phyloP scores from a whole-genome alignment of 1,140 invertebrate species.

The Lepidurus packardi region DNA sequence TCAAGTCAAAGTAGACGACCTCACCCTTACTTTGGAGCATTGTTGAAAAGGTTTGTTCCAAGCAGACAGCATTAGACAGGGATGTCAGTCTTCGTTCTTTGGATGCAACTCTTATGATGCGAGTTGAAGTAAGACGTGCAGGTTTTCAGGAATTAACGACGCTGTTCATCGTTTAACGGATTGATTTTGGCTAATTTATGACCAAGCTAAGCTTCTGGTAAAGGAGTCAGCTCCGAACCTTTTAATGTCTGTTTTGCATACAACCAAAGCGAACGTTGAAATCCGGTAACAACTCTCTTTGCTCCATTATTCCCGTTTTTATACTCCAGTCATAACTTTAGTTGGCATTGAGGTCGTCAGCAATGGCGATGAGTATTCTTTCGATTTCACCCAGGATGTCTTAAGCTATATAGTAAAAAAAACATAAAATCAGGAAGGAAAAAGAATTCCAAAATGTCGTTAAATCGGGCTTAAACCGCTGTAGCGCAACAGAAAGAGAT shows the following conservation, averaged over 20 bases:
- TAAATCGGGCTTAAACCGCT: slow-evolving; percentile 14
- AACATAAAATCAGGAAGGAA: background rate
- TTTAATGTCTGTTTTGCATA: slow-evolving; percentile 19
- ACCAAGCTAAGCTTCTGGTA: background rate
- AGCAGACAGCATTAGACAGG: background rate
- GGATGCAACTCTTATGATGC: background rate
- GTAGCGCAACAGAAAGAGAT: background rate
- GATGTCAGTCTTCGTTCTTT: background rate
- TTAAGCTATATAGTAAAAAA: background rate
- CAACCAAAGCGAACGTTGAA: background rate
- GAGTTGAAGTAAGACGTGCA: background rate
- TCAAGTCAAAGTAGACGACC: background rate
- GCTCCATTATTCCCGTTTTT: background rate
- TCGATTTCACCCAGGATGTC: background rate
- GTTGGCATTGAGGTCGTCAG: background rate
- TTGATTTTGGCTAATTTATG: background rate
- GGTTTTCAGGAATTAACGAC: too few species aligned
- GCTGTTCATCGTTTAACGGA: too few species aligned
- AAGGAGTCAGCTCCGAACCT: too few species aligned
- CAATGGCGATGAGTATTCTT: slow-evolving; percentile 9
- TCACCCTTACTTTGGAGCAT: background rate
- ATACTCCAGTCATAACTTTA: background rate
- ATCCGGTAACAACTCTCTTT: background rate
- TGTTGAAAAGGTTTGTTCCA: background rate
- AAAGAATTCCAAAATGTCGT: slow-evolving; percentile 6